A percentile compares a stretch with the other conserved stretches of the same genome.
phyloP scores from a whole-genome alignment of 2,888 invertebrate species.

The Zygothrica quintamaculata region DNA sequence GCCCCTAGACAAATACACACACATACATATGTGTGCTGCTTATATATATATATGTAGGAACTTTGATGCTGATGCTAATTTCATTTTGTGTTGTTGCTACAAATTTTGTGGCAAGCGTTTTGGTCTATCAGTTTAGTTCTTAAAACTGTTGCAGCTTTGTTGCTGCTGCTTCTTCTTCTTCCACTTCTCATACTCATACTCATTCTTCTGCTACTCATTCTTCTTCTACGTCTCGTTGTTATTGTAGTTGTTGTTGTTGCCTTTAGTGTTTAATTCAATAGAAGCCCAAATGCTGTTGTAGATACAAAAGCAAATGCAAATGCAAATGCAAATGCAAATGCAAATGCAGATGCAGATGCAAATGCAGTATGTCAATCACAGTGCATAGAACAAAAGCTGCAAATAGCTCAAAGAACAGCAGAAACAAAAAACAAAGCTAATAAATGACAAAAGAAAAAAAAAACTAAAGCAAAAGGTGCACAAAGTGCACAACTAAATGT shows the following conservation, averaged over 20 bases:
- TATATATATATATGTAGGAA: slow-evolving; percentile 35
- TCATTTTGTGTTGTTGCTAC: slow-evolving; percentile 70
- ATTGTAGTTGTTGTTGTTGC: slow-evolving; percentile 18
- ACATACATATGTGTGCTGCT: slow-evolving; percentile 13
- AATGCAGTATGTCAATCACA: slow-evolving; percentile 70
- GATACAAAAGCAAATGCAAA: slow-evolving; percentile 19
- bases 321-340: slow-evolving; percentile 2
- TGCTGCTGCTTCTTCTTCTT: slow-evolving; percentile 25
- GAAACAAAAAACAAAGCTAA: slow-evolving; percentile 3
- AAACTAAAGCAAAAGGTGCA: slow-evolving; percentile 39
- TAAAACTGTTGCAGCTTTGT: slow-evolving; percentile 26
- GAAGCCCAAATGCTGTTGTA: slow-evolving; percentile 22
- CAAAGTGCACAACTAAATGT: slow-evolving; percentile 53
- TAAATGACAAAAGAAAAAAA: neutral
- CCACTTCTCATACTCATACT: too few species aligned
- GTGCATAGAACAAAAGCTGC: slow-evolving; percentile 54
- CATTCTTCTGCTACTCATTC: too few species aligned
- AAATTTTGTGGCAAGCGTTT: slow-evolving; percentile 59
- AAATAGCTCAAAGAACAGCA: slow-evolving; percentile 9
- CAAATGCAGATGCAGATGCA: slow-evolving; percentile 1
- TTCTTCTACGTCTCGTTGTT: slow-evolving; percentile 10
- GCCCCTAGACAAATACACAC: slow-evolving; percentile 17
- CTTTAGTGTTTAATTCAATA: slow-evolving; percentile 13
- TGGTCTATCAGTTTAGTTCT: slow-evolving; percentile 10
- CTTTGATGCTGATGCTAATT: slow-evolving; percentile 74